Evolutionary conservation across 2,888 invertebrate species (phyloP), one percentile per base, ranked within the genome.

Genomic region (Lithophane socia): DNA sequence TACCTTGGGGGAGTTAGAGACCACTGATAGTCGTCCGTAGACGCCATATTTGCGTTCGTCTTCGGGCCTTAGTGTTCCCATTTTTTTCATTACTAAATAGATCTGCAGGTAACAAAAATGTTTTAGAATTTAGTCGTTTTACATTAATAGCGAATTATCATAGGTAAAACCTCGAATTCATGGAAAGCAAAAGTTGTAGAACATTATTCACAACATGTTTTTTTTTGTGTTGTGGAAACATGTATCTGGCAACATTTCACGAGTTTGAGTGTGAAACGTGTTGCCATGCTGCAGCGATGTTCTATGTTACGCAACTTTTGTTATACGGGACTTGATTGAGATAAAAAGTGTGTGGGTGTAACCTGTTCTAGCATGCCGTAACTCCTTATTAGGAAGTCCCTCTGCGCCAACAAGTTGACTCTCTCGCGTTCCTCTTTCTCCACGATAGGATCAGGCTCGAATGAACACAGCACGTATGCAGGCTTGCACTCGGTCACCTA

Each of bases 381-480:
- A 92, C 98, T 98, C 73, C 97, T 95, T 37, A 98, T 97, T 69
- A 98, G 94, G 92, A 97, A 97, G 89, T 98, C 98, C 65, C 98
- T 94, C 91, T 98, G 98, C 13, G 97, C 97, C 82, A 98, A 92
- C 79, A 97, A 93, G 85, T 97, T 97, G 67, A 97, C 92, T 5
- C 98, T 97, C 89, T 98, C 97, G 29, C 98, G 97, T 91, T 98
- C 98, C 89, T 98, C 98, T 18, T 97, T 94, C 91, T 97, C 97
- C 79, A 97, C 94, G 88, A 98, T 97, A n/a, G 97, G 97, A 88
- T 97, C 97, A 0, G 98, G 98, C 88, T 97, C 97, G 91, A 97
- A 98, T 0, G 97, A 97, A 89, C 96, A 94, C 76, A 94, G 80
- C 72, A 96, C 96, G 85, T 94, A 96, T 24, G 92, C 29, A 2